Conservation (phyloP, 2,797 vertebrate genomes). For the Botia almorhae region DNA sequence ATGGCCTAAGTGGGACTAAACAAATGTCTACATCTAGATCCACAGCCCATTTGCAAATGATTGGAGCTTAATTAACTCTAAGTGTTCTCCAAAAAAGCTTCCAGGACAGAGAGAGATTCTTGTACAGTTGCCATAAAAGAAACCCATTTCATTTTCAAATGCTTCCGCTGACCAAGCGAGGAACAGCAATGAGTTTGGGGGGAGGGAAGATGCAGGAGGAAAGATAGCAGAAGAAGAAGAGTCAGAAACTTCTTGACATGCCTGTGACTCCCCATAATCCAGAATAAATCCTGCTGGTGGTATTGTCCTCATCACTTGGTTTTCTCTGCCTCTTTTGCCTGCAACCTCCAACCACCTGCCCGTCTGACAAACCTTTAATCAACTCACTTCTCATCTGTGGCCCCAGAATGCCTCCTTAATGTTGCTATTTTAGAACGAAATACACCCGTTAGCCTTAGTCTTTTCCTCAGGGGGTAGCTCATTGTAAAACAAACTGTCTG, state of each 20-base stretch:
- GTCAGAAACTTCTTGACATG: slow-evolving; percentile 53
- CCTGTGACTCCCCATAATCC: slow-evolving; percentile 67
- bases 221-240: slow-evolving; percentile 50
- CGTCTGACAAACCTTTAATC: slow-evolving; percentile 65
- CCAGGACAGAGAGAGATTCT: slow-evolving; percentile 18
- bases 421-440: slow-evolving; percentile 70
- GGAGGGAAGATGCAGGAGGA: slow-evolving; percentile 35
- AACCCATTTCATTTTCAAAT: slow-evolving; percentile 52
- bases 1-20: neutral
- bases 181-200: slow-evolving; percentile 28
- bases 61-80: slow-evolving; percentile 45
- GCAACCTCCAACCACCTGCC: slow-evolving; percentile 36
- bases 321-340: slow-evolving; percentile 26
- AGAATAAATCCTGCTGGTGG: slow-evolving; percentile 61
- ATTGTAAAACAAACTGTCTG: slow-evolving; percentile 76
- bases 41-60: slow-evolving; percentile 53
- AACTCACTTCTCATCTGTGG: slow-evolving; percentile 61
- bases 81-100: slow-evolving; percentile 42
- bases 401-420: slow-evolving; percentile 56
- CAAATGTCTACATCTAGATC: slow-evolving; percentile 20
- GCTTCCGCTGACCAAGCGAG: slow-evolving; percentile 56
- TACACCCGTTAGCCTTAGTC: slow-evolving; percentile 63
- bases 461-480: slow-evolving; percentile 65
- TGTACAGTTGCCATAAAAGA: slow-evolving; percentile 38
- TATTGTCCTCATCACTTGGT: slow-evolving; percentile 63